Evolutionary conservation across 1,140 invertebrate genomes (phyloP), one percentile per base, ranked within the genome.

Genomic region (Triops cancriformis): DNA sequence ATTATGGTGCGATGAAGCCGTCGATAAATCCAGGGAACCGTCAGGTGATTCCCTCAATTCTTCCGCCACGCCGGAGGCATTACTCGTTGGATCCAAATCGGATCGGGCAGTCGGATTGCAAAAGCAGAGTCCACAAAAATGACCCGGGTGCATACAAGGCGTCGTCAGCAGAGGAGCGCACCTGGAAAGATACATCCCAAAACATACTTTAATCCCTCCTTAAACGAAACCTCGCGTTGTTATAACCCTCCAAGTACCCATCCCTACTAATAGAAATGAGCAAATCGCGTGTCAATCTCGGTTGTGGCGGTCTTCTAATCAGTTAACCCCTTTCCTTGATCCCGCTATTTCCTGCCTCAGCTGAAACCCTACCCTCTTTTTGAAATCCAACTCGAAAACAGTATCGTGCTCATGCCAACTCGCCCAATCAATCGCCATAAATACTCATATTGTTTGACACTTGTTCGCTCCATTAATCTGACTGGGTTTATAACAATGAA

Each of bases 1-100:
- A 64, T 64, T 64, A 64, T 64, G 51, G 51, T 23, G 51, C 51
- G 51, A 64, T 18, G 51, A 64, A 23, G 51, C 51, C 14, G 51
- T 64, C 51, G 51, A n/a, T 64, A 64, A 64, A 64, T 64, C 51
- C 23, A 64, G 51, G 51, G 51, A 64, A 64, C 51, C 51, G 51
- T 64, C 51, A 64, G 51, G 51, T 64, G 51, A 64, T 64, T 64
- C 51, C 18, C 51, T 64, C 18, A 64, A 64, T 64, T n/a, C 51
- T 64, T 64, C 51, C 51, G 51, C 51, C 51, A 14, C 14, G 23
- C 51, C 18, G 51, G 51, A 64, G 18, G 23, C 51, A 64, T 23
- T 64, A 37, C 31, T 37, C 31, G 31, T 4, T 64, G 51, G 10
- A 9, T 64, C 18, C 23, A 64, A 64, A 64, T 64, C 51, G 18